Evolutionary conservation across 1,140 invertebrate species (phyloP), one percentile per base, ranked within the genome.

Genomic region (Pachypsylla venusta): DNA sequence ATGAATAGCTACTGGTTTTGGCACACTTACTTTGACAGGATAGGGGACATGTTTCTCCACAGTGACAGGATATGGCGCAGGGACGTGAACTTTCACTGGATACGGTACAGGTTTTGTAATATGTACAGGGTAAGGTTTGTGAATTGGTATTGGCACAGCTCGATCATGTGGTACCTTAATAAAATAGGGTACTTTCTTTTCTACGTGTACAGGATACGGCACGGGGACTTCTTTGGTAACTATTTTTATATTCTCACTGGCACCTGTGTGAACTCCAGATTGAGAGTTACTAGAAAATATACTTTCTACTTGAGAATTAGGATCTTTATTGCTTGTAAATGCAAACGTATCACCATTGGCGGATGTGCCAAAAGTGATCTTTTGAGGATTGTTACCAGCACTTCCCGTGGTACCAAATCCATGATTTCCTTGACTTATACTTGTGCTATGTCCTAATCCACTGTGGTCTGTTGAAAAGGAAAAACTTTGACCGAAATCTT

Each of bases 1-100:
- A 58, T 76, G 76, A 24, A 84, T 77, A 63, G 81, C 79, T 56
- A 84, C 79, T 28, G 83, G 84, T 69, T 83, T 86, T 72, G 87
- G 84, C 24, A 88, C 83, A 25, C 77, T 76, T 30, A 85, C 80
- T 66, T 83, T 82, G 12, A 82, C 79, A 67, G 83, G 83, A 66
- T 79, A 80, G 26, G 84, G 84, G 7, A 84, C 76, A 62, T 82
- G 73, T 65, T 84, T 84, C 64, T 82, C 81, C 2, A 85, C 65
- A 19, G 64, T 65, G 10, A 69, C 83, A 53, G 83, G 82, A 69
- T 84, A 84, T 0, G 82, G 83, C 39, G 78, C 76, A 1, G 80
- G 78, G 16, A 86, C 79, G 19, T 79, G 82, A 14, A 84, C 81
- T 68, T 84, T 80, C 2, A 85, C 82, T 16, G 81, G 82, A 39